phyloP scores from a whole-genome alignment of 2,888 invertebrate species.

The Sthenelais limicola region DNA sequence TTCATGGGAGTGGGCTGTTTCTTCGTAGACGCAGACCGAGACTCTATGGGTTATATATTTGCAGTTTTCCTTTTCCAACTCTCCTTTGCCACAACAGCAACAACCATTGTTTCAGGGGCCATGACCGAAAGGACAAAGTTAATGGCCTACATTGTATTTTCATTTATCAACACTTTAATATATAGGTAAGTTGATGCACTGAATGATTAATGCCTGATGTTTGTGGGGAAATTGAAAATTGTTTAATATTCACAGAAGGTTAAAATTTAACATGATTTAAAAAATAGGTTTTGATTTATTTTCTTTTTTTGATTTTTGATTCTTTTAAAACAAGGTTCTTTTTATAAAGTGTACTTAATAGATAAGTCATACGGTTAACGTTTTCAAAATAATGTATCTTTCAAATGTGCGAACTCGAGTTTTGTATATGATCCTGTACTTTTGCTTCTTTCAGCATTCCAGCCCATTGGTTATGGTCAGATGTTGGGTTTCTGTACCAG shows the following conservation, averaged over 20 bases:
- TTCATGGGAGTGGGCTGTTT: constrained; percentile 63
- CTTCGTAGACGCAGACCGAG: constrained; percentile 69
- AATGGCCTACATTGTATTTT: constrained; percentile 65
- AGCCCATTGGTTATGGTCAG: constrained; percentile 57
- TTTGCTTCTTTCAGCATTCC: constrained; percentile 72
- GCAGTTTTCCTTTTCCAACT: constrained; percentile 48
- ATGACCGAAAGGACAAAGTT: constrained; percentile 69
- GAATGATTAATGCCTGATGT: neutral
- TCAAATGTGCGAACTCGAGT: too few relatives aligned
- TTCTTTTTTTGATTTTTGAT: too few relatives aligned
- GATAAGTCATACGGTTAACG: neutral
- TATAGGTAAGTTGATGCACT: constrained; percentile 49
- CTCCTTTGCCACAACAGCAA: constrained; percentile 89
- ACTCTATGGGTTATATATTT: constrained; percentile 44
- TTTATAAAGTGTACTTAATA: too few relatives aligned
- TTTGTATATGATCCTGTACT: too few relatives aligned
- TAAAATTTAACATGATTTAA: too few relatives aligned
- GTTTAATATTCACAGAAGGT: too few relatives aligned
- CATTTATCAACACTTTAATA: constrained; percentile 62
- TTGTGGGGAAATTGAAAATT: neutral
- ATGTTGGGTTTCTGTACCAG: constrained; percentile 55
- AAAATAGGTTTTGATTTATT: too few relatives aligned
- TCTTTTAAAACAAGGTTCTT: too few relatives aligned
- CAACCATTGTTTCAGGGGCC: constrained; percentile 67
- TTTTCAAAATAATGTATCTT: neutral